Conservation (phyloP, 2,113 vertebrate genomes). For the Thinocorus orbignyianus region DNA sequence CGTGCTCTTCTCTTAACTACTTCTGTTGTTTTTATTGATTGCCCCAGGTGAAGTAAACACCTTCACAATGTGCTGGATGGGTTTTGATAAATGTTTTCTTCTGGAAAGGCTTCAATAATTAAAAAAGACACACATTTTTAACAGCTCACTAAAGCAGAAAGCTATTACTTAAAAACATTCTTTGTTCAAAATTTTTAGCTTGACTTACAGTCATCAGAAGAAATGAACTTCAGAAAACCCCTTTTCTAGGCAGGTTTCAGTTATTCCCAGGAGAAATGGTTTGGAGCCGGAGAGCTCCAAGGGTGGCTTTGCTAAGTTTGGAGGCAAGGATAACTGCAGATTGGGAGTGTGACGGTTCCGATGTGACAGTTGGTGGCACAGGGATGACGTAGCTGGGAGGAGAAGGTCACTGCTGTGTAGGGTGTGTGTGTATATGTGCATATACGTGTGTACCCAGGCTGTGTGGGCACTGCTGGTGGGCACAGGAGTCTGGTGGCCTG, state of each 20-base stretch:
- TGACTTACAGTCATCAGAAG: not conserved
- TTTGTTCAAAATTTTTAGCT: not conserved
- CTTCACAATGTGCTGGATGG: not conserved
- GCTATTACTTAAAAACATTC: not conserved
- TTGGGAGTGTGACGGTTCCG: not conserved
- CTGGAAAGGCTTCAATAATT: not conserved
- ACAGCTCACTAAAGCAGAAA: not conserved
- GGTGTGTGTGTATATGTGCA: not conserved
- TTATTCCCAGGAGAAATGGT: not conserved
- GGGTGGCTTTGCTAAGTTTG: not conserved
- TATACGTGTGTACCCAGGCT: not conserved
- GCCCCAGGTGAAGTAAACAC: conserved; percentile 15
- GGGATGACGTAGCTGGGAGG: not conserved
- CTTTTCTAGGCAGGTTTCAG: not conserved
- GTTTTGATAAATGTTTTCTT: not conserved
- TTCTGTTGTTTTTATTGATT: not conserved
- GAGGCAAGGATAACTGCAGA: not conserved
- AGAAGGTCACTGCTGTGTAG: not conserved
- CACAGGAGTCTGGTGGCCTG: not conserved
- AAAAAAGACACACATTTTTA: not conserved
- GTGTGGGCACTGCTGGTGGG: not conserved
- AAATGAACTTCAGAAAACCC: not conserved
- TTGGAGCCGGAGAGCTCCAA: not conserved
- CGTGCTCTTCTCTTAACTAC: not conserved
- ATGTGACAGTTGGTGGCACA: not conserved